These are phyloP conservation scores for Stylophora pistillata DNA, from an alignment of 64 coral and sea anemone genomes.

Conservation along the genomic window DNA sequence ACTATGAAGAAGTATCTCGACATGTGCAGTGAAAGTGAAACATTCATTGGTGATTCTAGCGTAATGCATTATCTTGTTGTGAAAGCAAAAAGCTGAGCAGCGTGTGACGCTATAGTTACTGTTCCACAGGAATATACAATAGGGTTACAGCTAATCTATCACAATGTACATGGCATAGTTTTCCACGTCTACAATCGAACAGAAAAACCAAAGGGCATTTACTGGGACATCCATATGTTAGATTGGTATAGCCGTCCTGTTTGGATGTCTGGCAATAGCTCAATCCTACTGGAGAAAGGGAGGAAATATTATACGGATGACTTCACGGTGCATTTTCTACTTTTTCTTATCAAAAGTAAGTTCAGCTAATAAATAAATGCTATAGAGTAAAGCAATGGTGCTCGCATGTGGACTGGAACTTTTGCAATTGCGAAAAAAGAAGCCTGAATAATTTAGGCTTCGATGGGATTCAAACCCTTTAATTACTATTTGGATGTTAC, in stretches of 20 bases:
- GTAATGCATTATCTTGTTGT: conserved; percentile 24
- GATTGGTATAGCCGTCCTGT: conserved; percentile 33
- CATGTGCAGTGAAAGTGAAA: conserved; percentile 46
- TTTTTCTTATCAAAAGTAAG: conserved; percentile 31
- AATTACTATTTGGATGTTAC: too few species aligned
- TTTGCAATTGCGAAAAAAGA: too few species aligned
- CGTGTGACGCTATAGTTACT: conserved; percentile 32
- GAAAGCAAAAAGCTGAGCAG: neutral
- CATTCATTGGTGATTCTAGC: conserved; percentile 24
- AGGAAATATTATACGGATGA: neutral
- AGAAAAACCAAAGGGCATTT: neutral
- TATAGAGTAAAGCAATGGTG: neutral
- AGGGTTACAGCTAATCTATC: conserved; percentile 53
- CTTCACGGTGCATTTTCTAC: neutral
- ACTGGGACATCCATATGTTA: conserved; percentile 54
- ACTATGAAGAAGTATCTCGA: conserved; percentile 10
- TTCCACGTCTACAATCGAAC: conserved; percentile 46
- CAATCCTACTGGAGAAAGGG: neutral
- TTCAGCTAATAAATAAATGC: neutral
- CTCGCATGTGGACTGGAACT: neutral
- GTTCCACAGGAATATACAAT: conserved; percentile 44
- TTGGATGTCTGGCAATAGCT: conserved; percentile 28
- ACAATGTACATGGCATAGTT: neutral
- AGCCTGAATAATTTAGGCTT: too few species aligned
- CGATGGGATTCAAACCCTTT: too few species aligned